Percentiles rank a stretch among this genome's conserved stretches.
Evolutionary conservation across 2,888 invertebrate genomes (phyloP).

Genomic region (Tipula confusa): DNA sequence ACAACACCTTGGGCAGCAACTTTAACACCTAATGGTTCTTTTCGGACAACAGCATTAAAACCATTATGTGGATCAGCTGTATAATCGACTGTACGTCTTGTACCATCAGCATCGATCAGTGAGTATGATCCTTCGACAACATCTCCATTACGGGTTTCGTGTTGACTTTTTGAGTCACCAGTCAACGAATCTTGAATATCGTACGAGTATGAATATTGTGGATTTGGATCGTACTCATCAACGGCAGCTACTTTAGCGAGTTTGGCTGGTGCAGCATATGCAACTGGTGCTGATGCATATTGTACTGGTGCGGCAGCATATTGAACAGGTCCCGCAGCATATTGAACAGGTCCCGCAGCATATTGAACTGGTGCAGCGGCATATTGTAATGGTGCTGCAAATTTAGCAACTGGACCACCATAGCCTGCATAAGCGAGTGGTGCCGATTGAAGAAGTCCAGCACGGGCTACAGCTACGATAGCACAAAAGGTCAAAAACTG

Average conservation of each 20-base stretch:
- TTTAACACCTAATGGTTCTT: slow-evolving; percentile 46
- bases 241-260: slow-evolving; percentile 36
- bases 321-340: slow-evolving; percentile 37
- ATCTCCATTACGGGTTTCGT: slow-evolving; percentile 56
- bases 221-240: slow-evolving; percentile 39
- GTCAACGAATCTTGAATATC: slow-evolving; percentile 48
- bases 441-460: slow-evolving; percentile 37
- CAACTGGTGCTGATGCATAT: slow-evolving; percentile 36
- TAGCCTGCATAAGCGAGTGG: slow-evolving; percentile 34
- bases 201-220: slow-evolving; percentile 48
- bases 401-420: slow-evolving; percentile 36
- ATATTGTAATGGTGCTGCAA: slow-evolving; percentile 33
- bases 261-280: slow-evolving; percentile 38
- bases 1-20: slow-evolving; percentile 36
- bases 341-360: slow-evolving; percentile 36
- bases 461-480: slow-evolving; percentile 39
- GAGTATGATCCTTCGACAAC: slow-evolving; percentile 52
- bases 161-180: slow-evolving; percentile 51
- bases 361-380: slow-evolving; percentile 31
- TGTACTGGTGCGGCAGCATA: slow-evolving; percentile 36
- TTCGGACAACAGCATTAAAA: slow-evolving; percentile 41
- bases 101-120: slow-evolving; percentile 53
- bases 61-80: slow-evolving; percentile 45
- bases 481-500: slow-evolving; percentile 40
- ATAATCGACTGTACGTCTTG: slow-evolving; percentile 56